These are phyloP conservation scores for Criorhina ranunculi DNA, from an alignment of 2,888 invertebrate genomes.

Conservation along the genomic window DNA sequence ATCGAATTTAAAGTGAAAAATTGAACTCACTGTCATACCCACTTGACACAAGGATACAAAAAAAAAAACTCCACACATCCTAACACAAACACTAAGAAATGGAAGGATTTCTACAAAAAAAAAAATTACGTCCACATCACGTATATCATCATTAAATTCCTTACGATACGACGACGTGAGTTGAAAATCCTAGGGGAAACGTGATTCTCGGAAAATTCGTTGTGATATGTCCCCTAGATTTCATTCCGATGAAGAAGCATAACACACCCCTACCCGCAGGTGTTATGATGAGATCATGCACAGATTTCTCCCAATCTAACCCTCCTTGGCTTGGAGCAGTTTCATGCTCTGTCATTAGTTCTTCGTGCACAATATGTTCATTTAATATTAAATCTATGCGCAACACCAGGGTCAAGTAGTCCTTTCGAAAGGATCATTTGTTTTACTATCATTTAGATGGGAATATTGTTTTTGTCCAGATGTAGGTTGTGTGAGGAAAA, in stretches of 20 bases:
- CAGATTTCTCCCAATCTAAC: not conserved
- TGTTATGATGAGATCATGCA: slow-evolving; percentile 24
- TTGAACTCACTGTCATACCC: not conserved
- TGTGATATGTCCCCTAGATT: slow-evolving; percentile 11
- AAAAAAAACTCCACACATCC: not conserved
- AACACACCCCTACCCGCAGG: not conserved
- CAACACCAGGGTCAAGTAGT: slow-evolving; percentile 19
- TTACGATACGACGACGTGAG: slow-evolving; percentile 47
- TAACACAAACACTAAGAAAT: not conserved
- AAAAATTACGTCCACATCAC: slow-evolving; percentile 42
- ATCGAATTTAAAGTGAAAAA: not conserved
- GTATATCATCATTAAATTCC: slow-evolving; percentile 62
- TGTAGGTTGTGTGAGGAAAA: not conserved
- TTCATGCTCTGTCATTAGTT: slow-evolving; percentile 1
- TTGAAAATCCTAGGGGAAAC: slow-evolving; percentile 30
- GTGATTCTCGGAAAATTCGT: slow-evolving; percentile 11
- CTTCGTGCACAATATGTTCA: slow-evolving; percentile 13
- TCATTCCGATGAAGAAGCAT: not conserved
- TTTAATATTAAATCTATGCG: slow-evolving; percentile 18
- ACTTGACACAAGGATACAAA: not conserved
- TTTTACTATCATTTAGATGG: too few species aligned
- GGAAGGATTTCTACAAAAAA: not conserved
- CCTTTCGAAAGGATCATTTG: not conserved
- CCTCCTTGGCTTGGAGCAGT: not conserved
- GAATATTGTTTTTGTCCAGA: too few species aligned